Evolutionary conservation across 2,797 vertebrate genomes (phyloP).

Genomic region (Phrynocephalus vlangalii): DNA sequence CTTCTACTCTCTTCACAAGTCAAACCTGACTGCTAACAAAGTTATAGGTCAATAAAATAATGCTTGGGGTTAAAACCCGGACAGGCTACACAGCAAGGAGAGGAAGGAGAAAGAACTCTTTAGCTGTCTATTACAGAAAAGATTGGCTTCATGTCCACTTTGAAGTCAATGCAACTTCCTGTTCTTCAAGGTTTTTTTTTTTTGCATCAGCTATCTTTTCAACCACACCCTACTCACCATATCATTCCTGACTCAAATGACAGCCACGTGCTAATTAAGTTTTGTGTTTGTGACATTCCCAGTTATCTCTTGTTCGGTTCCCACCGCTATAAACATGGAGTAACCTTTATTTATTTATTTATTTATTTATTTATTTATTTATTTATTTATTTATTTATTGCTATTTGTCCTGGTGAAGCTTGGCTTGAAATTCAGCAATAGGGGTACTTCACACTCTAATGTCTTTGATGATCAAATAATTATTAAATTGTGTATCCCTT

Average conservation of each 20-base stretch:
- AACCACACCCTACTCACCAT: background rate
- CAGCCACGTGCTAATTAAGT: conserved; percentile 28
- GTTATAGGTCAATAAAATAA: background rate
- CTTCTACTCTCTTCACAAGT: too few species aligned
- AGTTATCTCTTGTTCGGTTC: conserved; percentile 17
- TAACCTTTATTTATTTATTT: too few species aligned
- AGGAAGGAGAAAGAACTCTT: background rate
- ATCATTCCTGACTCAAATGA: conserved; percentile 6
- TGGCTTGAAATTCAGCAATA: conserved; percentile 2
- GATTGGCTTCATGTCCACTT: background rate
- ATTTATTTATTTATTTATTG: too few species aligned
- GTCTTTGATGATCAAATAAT: background rate
- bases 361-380: too few species aligned
- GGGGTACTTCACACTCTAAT: background rate
- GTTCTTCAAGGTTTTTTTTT: conserved; percentile 19
- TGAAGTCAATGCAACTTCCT: background rate
- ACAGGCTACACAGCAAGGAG: background rate
- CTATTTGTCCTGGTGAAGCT: background rate
- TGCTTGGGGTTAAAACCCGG: too few species aligned
- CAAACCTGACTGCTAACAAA: background rate
- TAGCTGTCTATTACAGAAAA: background rate
- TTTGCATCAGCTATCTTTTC: conserved; percentile 20
- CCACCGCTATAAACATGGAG: background rate
- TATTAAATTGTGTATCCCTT: background rate
- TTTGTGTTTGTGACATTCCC: conserved; percentile 32